These are phyloP conservation scores for Apogon talboti DNA, from an alignment of 2,797 vertebrate species.

Conservation along the genomic window DNA sequence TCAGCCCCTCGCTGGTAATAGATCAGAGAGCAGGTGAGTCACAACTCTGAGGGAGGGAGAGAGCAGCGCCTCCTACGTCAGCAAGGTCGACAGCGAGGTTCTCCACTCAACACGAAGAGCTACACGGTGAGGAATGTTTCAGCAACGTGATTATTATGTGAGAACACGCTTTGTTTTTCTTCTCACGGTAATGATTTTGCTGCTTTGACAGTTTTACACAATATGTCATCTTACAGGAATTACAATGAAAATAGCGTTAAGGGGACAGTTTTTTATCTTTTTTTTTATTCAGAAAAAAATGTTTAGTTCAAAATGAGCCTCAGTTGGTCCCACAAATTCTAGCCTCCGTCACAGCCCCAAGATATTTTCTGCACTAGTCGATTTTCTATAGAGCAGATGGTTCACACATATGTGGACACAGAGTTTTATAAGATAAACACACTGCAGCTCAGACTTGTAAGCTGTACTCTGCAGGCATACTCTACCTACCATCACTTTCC, in stretches of 20 bases:
- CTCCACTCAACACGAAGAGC: slow-evolving; percentile 25
- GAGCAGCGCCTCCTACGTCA: slow-evolving; percentile 67
- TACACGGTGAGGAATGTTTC: slow-evolving; percentile 11
- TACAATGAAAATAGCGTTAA: background rate
- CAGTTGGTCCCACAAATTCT: slow-evolving; percentile 49
- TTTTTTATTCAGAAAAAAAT: slow-evolving; percentile 51
- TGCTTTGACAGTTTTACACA: slow-evolving; percentile 3
- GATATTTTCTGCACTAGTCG: slow-evolving; percentile 38
- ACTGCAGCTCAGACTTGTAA: slow-evolving; percentile 9
- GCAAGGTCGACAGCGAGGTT: slow-evolving; percentile 54
- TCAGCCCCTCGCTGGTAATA: slow-evolving; percentile 69
- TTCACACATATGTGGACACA: slow-evolving; percentile 30
- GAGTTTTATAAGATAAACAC: slow-evolving; percentile 32
- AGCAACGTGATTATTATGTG: slow-evolving; percentile 7
- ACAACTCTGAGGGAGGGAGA: slow-evolving; percentile 59
- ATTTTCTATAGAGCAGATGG: slow-evolving; percentile 49
- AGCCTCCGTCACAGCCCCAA: slow-evolving; percentile 36
- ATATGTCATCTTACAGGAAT: slow-evolving; percentile 9
- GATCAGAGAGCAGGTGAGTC: slow-evolving; percentile 83
- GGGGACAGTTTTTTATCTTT: background rate
- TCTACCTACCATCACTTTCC: slow-evolving; percentile 13
- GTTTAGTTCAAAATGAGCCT: slow-evolving; percentile 49
- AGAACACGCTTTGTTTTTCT: slow-evolving; percentile 2
- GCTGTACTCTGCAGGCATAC: background rate
- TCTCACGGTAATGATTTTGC: slow-evolving; percentile 6